A percentile compares a stretch with the other conserved stretches of the same genome.
Evolutionary conservation across 2,888 invertebrate species (phyloP).

Genomic region (Strigamia transsilvanica): DNA sequence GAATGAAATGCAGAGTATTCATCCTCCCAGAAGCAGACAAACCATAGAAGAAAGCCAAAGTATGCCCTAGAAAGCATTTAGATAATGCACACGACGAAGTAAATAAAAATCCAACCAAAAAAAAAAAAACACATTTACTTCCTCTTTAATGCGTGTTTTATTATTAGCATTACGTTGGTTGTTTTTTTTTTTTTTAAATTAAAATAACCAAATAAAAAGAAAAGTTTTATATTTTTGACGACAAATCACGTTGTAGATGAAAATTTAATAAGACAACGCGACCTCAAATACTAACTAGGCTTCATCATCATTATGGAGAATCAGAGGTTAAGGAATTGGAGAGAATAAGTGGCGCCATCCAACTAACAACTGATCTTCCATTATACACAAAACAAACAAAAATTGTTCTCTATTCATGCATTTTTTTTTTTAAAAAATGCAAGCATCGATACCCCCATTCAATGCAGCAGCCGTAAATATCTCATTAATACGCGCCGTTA

Average conservation of each 20-base stretch:
- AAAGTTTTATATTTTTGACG: not conserved
- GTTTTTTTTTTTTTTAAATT: no score
- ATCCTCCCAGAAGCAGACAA: no score
- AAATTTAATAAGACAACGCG: not conserved
- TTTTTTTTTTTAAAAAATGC: not conserved
- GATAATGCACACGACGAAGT: no score
- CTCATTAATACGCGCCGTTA: slow-evolving; percentile 18
- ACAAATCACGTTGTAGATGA: not conserved
- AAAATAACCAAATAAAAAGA: no score
- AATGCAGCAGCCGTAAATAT: not conserved
- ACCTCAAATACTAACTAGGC: not conserved
- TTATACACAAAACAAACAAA: not conserved
- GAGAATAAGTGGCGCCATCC: slow-evolving; percentile 2
- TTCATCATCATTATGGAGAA: not conserved
- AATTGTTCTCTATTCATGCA: not conserved
- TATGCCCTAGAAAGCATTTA: no score
- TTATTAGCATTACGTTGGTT: no score
- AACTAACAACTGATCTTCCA: not conserved
- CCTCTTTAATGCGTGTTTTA: no score
- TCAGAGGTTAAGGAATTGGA: not conserved
- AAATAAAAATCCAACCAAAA: no score
- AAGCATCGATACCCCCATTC: not conserved
- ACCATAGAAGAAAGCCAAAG: no score
- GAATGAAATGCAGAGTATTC: no score
- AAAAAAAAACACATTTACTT: no score